Base-by-base conservation (phyloP, 2,888 invertebrate genomes). In the Polyploca ridens region DNA sequence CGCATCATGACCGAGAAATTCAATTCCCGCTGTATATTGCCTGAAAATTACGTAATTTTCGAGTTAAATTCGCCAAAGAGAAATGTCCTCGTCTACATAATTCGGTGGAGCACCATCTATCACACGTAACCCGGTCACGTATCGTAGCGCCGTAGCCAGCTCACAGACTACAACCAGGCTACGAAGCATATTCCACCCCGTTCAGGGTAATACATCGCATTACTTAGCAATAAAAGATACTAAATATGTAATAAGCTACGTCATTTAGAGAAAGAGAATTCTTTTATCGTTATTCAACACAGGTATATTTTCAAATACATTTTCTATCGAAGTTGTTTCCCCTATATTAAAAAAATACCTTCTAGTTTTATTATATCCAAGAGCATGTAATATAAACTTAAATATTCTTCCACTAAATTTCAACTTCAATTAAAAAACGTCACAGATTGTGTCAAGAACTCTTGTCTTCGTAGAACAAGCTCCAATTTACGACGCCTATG, bases 71-170 rank as follows among this genome's bases (percentile, higher is more conserved):
- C 35, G 59, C 16, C 35, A 19, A 16, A 38, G 38, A 38, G 59
- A 38, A 59, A 59, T 35, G 44, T n/a, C 27, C 38, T 13, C 33
- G 13, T 57, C 49, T 41, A n/a, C 62, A 35, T 62, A 64, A 41
- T 68, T 35, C 44, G 19, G 62, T 69, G 19, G 65, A 77, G 77
- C 66, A 67, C 75, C 80, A 86, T 88, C 84, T 78, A 85, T 87
- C 87, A 87, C 73, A 58, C 70, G 80, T 85, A 83, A 88, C 85
- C 84, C 85, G 87, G 87, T 88, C 84, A 85, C 87, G 87, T 87
- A 84, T 83, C 80, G 58, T 64, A 59, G 65, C 65, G 67, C 59
- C 79, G 79, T 78, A 81, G 78, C 75, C 74, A 79, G 16, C 19
- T 54, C 54, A 19, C 19, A 54, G 54, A 19, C 54, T 19, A 54